These are phyloP conservation scores for Brassicogethes aeneus DNA, from an alignment of 2,888 invertebrate species.

Conservation along the genomic window DNA sequence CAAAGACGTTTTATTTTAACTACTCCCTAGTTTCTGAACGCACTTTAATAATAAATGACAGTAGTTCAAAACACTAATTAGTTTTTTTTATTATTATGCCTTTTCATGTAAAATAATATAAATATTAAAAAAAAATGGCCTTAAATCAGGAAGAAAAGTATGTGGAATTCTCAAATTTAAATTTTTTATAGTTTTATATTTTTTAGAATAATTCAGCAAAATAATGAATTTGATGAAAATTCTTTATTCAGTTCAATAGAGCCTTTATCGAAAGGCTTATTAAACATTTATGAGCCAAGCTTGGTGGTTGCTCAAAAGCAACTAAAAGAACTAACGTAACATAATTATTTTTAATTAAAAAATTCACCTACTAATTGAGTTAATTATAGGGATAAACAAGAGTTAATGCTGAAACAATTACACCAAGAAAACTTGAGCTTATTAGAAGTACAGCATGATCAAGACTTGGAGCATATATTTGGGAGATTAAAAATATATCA, in stretches of 20 bases:
- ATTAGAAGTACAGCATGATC: conserved; percentile 17
- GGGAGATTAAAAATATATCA: conserved; percentile 19
- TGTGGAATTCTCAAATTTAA: not conserved
- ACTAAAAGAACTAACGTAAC: not conserved
- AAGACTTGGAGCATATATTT: conserved; percentile 20
- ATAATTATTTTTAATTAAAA: not conserved
- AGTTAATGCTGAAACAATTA: conserved; percentile 14
- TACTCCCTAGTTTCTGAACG: no score
- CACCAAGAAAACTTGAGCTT: conserved; percentile 20
- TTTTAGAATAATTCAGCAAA: not conserved
- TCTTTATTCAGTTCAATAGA: not conserved
- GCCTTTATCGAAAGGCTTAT: not conserved
- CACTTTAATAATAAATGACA: no score
- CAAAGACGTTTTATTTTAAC: no score
- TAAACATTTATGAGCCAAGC: not conserved
- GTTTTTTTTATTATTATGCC: no score
- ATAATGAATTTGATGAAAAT: no score
- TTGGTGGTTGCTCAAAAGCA: not conserved
- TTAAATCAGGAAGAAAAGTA: no score
- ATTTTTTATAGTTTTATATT: not conserved
- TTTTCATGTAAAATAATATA: no score
- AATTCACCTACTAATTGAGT: not conserved
- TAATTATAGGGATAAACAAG: conserved; percentile 16
- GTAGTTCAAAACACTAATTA: no score
- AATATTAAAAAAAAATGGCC: no score